phyloP scores from a whole-genome alignment of 2,797 vertebrate genomes.

The Pristis pectinata region DNA sequence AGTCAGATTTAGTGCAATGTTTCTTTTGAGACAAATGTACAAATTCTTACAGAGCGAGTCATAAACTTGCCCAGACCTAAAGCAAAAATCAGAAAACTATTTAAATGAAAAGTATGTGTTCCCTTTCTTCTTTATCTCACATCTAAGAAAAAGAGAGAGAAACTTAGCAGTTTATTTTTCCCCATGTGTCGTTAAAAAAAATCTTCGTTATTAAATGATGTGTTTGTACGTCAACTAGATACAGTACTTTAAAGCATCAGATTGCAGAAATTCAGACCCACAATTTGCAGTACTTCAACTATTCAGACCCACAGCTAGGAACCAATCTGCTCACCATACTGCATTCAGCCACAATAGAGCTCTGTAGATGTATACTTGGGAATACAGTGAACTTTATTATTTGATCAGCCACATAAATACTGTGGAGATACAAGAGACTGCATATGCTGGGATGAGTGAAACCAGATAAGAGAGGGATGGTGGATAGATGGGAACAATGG shows the following conservation, averaged over 20 bases:
- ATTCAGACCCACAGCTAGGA: background rate
- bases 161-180: background rate
- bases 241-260: background rate
- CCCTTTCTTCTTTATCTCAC: background rate
- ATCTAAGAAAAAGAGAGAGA: background rate
- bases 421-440: no score
- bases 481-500: no score
- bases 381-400: background rate
- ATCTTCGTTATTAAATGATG: background rate
- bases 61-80: background rate
- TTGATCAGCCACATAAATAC: no score
- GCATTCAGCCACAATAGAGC: background rate
- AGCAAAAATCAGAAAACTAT: background rate
- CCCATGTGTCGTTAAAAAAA: background rate
- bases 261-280: background rate
- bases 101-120: background rate
- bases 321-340: background rate
- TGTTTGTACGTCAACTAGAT: background rate
- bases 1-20: background rate
- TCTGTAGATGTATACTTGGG: background rate
- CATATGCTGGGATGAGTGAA: no score
- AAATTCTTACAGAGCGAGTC: conserved; percentile 14
- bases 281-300: background rate
- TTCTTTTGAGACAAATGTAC: background rate
- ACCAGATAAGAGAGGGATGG: no score